Evolutionary conservation across 1,140 invertebrate genomes (phyloP), one percentile per base, ranked within the genome.

Genomic region (Augochlora pura): DNA sequence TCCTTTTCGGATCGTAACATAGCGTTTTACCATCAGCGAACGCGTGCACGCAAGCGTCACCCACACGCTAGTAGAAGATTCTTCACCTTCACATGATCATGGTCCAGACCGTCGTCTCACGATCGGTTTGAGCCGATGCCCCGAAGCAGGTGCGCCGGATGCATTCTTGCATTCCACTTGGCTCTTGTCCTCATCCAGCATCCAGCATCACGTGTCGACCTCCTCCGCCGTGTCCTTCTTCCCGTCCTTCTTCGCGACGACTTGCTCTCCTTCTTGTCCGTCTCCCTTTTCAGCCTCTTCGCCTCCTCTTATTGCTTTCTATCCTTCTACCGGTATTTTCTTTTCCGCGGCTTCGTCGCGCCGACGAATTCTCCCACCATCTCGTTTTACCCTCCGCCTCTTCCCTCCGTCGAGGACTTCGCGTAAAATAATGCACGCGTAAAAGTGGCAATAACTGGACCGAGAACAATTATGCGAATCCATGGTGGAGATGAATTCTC

Each of bases 161-260:
- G 66, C 85, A 86, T 88, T 88, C 83, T 89, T 82, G 77, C 87
- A 86, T 89, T 88, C 81, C 87, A 80, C 64, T 73, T 49, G 79
- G 72, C 77, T 81, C 84, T 84, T 78, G 79, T 80, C 59, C 80
- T 83, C 88, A 86, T 84, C 82, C 86, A 86, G 78, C 88, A 86
- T 84, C 82, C 86, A 86, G 78, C 80, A 83, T 85, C 86, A 86
- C 83, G 80, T 81, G 80, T 84, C 82, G 76, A 81, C 69, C 82
- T 87, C 81, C 79, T 71, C 70, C 68, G n/a, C 64, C 64, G 52
- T 65, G 70, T 63, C 65, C 82, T 84, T 64, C 73, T 66, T 52
- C 62, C 59, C 49, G 49, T 77, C 46, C 65, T 75, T 69, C 42
- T 54, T 18, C 52, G 8, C 66, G 25, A 46, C 65, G 14, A 72